Base-by-base conservation (phyloP, 2,888 invertebrate genomes). In the Hermodice carunculata region DNA sequence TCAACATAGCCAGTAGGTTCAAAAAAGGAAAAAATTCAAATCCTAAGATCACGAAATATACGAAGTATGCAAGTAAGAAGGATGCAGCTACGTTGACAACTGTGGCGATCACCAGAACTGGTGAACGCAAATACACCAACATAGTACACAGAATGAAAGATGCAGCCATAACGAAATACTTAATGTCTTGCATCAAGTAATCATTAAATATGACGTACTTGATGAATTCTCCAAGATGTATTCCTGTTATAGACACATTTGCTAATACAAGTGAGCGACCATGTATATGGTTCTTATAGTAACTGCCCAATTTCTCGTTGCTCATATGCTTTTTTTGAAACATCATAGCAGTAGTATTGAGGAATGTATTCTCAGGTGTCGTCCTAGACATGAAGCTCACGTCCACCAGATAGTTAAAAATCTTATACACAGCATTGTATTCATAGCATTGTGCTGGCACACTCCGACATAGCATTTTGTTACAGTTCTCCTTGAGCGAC, bases 41-140 rank as follows among this genome's bases (percentile, higher is more conserved):
- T 14, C 92, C 78, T 83, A 94, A 93, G 71, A 96, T 91, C 81
- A 94, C 89, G 52, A 92, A 91, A 87, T 98, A 98, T 81, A 95
- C 87, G 87, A 95, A 95, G 54, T 67, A 74, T 4, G 73, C 69
- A 17, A 64, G 28, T 11, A 56, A 58, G 56, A 70, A 62, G 26
- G 71, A 63, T 8, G 60, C 22, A n/a, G 24, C 40, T 2, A 70
- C 67, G 19, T 53, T 69, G 14, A 61, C 17, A 8, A 67, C n/a
- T 17, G 70, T 69, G 8, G 67, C 70, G 11, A 70, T 19, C n/a
- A 61, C 43, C 17, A 70, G 54, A 5, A 51, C 62, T 29, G 69
- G 8, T 3, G 62, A 61, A 6, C 32, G 51, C 29, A 66, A 42
- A 40, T 70, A 70, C n/a, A 70, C 1, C 11, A 67, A 29, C 43